These are phyloP conservation scores for Cryptus armator DNA, from an alignment of 2,888 invertebrate genomes.

Conservation along the genomic window DNA sequence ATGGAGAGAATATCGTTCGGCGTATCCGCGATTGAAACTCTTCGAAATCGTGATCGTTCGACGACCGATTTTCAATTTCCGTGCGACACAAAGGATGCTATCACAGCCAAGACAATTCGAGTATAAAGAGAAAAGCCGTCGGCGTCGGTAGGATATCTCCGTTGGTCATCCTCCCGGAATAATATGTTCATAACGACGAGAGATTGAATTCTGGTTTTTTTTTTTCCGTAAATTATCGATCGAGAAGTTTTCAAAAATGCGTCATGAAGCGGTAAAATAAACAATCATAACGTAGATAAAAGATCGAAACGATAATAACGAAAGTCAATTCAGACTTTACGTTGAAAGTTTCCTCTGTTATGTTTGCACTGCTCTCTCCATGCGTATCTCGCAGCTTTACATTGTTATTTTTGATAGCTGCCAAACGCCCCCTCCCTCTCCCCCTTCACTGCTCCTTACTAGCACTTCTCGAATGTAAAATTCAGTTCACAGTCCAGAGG, in stretches of 20 bases:
- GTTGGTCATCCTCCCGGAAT: conserved; percentile 6
- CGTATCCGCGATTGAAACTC: neutral
- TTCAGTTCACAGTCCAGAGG: no score
- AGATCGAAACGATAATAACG: neutral
- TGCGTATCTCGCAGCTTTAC: no score
- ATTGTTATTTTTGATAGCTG: no score
- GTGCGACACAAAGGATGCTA: conserved; percentile 28
- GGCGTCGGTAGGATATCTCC: neutral
- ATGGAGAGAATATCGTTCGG: neutral
- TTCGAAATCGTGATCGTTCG: conserved; percentile 29
- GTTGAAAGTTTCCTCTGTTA: no score
- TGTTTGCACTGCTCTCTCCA: no score
- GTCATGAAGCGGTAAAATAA: neutral
- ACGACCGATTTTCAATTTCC: conserved; percentile 53
- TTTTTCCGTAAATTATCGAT: neutral
- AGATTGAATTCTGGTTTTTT: neutral
- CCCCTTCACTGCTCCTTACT: no score
- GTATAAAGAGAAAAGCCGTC: neutral
- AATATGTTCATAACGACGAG: neutral
- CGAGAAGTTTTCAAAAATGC: neutral
- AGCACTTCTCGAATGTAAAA: no score
- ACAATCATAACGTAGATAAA: neutral
- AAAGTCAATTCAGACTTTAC: neutral
- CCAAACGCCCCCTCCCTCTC: no score
- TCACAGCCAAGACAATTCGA: conserved; percentile 25